These are phyloP conservation scores for Drosophila hamatofila DNA, from an alignment of 2,888 invertebrate genomes.

Conservation along the genomic window DNA sequence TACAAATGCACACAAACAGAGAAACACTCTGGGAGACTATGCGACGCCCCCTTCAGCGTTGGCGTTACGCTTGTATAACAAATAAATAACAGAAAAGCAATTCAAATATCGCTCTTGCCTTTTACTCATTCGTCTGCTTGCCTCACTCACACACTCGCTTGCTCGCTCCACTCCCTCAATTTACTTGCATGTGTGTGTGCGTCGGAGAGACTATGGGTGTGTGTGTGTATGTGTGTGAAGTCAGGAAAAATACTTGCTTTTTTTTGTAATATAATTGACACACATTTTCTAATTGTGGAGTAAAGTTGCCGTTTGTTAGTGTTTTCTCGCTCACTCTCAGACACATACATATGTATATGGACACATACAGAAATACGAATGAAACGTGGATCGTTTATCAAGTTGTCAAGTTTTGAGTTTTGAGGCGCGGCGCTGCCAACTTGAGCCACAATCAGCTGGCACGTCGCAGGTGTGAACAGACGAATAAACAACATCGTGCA, in stretches of 20 bases:
- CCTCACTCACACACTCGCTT: conserved; percentile 25
- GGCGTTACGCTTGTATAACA: conserved; percentile 53
- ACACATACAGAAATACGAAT: background rate
- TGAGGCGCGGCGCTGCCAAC: conserved; percentile 56
- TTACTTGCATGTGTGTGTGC: conserved; percentile 2
- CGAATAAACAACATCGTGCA: conserved; percentile 22
- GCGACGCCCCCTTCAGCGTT: conserved; percentile 73
- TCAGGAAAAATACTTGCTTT: conserved; percentile 67
- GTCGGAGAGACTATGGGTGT: conserved; percentile 6
- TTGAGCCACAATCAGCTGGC: conserved; percentile 55
- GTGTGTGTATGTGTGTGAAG: conserved; percentile 41
- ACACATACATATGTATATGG: background rate
- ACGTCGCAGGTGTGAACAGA: conserved; percentile 43
- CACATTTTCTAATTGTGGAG: conserved; percentile 75
- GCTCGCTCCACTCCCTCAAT: conserved; percentile 51
- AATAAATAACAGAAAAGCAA: conserved; percentile 59
- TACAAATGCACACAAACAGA: conserved; percentile 12
- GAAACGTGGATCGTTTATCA: conserved; percentile 56
- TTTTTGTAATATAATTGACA: conserved; percentile 71
- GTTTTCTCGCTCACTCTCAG: conserved; percentile 31
- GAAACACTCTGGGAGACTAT: conserved; percentile 66
- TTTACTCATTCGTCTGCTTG: conserved; percentile 28
- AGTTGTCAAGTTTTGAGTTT: conserved; percentile 53
- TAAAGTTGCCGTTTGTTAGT: conserved; percentile 48
- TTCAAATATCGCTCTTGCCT: conserved; percentile 51